These are phyloP conservation scores for Andrena dorsata DNA, from an alignment of 2,888 invertebrate genomes.

Conservation along the genomic window DNA sequence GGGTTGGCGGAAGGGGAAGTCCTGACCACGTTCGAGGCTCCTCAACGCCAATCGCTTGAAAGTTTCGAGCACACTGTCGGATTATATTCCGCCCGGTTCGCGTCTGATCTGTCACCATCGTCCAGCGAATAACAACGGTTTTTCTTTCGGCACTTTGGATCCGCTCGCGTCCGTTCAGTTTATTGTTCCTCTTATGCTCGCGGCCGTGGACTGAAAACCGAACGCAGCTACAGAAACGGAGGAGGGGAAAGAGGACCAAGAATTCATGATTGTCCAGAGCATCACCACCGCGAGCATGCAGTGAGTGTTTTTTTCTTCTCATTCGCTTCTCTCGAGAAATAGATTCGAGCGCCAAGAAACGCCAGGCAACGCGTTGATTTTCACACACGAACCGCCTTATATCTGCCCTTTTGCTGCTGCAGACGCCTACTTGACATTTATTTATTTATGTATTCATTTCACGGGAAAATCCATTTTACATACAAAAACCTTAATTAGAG, in stretches of 20 bases:
- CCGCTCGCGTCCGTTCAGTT: background rate
- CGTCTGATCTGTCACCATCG: conserved; percentile 76
- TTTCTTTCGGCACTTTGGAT: background rate
- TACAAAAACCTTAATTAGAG: too few relatives aligned
- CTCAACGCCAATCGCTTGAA: conserved; percentile 71
- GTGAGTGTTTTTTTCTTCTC: conserved; percentile 73
- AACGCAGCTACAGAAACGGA: background rate
- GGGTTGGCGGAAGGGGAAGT: conserved; percentile 75
- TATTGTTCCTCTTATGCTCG: background rate
- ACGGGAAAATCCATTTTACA: too few relatives aligned
- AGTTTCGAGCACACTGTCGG: conserved; percentile 73
- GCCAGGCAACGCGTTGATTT: too few relatives aligned
- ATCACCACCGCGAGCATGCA: conserved; percentile 57
- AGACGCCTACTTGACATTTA: too few relatives aligned
- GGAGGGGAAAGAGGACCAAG: conserved; percentile 17
- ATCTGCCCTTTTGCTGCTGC: too few relatives aligned
- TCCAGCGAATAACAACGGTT: conserved; percentile 62
- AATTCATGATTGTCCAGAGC: background rate
- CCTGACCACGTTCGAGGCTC: conserved; percentile 79
- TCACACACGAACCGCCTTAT: too few relatives aligned
- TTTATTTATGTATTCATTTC: too few relatives aligned
- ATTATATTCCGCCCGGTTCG: conserved; percentile 77
- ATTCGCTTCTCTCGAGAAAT: too few relatives aligned
- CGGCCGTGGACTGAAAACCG: background rate
- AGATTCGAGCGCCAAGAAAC: too few relatives aligned